These are phyloP conservation scores for Cranoglanis bouderius DNA, from an alignment of 2,113 vertebrate genomes.

Conservation along the genomic window DNA sequence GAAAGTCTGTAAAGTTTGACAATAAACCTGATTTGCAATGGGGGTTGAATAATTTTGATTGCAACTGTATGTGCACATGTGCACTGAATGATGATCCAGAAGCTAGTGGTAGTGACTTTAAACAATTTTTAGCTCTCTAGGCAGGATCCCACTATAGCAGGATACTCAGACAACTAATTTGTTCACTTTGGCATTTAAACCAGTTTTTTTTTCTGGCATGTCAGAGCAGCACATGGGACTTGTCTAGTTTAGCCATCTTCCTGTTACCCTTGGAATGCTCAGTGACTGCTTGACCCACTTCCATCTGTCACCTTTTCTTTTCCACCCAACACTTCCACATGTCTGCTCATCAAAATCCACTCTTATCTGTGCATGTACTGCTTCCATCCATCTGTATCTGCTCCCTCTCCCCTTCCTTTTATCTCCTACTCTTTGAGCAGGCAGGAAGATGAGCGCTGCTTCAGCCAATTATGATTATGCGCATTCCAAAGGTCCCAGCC, in stretches of 20 bases:
- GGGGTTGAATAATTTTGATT: too few species aligned
- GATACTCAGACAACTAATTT: background rate
- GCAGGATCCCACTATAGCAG: background rate
- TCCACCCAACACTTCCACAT: conserved; percentile 40
- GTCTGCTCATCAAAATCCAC: conserved; percentile 46
- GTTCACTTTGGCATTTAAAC: background rate
- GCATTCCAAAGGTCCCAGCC: conserved; percentile 47
- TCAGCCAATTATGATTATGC: conserved; percentile 57
- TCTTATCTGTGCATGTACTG: conserved; percentile 42
- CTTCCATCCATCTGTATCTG: conserved; percentile 1
- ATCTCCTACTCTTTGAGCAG: conserved; percentile 45
- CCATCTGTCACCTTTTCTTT: conserved; percentile 38
- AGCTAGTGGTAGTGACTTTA: background rate
- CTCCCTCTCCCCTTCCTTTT: conserved; percentile 32
- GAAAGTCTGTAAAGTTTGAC: too few species aligned
- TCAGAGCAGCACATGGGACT: conserved; percentile 7
- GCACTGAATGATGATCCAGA: background rate
- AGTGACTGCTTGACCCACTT: conserved; percentile 20
- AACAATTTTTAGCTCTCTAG: background rate
- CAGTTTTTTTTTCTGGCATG: background rate
- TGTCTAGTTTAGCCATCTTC: background rate
- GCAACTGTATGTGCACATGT: too few species aligned
- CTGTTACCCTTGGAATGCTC: conserved; percentile 1
- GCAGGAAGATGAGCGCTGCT: conserved; percentile 56
- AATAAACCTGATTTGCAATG: too few species aligned